phyloP scores from a whole-genome alignment of 1,140 invertebrate genomes.

The Drosophila trapezifrons region DNA sequence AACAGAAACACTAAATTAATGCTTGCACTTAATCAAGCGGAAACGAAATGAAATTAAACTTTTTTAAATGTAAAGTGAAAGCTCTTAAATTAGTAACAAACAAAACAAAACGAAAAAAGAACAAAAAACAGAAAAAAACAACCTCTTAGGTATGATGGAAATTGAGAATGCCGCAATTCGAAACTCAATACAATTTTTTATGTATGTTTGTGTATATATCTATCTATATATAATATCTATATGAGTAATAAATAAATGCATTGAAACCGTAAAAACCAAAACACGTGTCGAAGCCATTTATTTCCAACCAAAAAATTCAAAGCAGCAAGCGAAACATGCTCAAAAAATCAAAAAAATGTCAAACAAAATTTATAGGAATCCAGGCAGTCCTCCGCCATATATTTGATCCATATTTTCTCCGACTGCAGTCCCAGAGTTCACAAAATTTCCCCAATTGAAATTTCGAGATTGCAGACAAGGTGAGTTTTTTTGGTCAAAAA shows the following conservation, averaged over 20 bases:
- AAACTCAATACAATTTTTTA: slow-evolving; percentile 70
- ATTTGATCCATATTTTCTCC: slow-evolving; percentile 26
- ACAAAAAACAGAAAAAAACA: slow-evolving; percentile 27
- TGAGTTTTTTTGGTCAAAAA: slow-evolving; percentile 59
- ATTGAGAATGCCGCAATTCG: slow-evolving; percentile 47
- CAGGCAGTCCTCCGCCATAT: slow-evolving; percentile 6
- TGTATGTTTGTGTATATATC: slow-evolving; percentile 79
- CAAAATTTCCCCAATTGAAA: slow-evolving; percentile 27
- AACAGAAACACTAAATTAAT: slow-evolving; percentile 55
- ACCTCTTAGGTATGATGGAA: slow-evolving; percentile 54
- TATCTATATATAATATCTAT: slow-evolving; percentile 65
- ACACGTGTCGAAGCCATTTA: slow-evolving; percentile 45
- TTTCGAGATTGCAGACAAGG: slow-evolving; percentile 55
- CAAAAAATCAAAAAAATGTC: slow-evolving; percentile 34
- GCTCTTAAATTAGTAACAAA: slow-evolving; percentile 14
- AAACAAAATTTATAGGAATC: not conserved
- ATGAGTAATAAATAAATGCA: slow-evolving; percentile 79
- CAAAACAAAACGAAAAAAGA: slow-evolving; percentile 21
- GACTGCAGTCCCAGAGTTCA: slow-evolving; percentile 32
- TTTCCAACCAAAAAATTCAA: slow-evolving; percentile 44
- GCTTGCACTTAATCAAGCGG: slow-evolving; percentile 43
- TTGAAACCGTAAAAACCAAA: slow-evolving; percentile 62
- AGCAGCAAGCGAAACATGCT: slow-evolving; percentile 62
- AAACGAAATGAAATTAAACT: slow-evolving; percentile 47
- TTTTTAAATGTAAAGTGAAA: slow-evolving; percentile 71